These are phyloP conservation scores for Mesorhabditis spiculigera DNA, from an alignment of 2,888 invertebrate genomes.

Conservation along the genomic window DNA sequence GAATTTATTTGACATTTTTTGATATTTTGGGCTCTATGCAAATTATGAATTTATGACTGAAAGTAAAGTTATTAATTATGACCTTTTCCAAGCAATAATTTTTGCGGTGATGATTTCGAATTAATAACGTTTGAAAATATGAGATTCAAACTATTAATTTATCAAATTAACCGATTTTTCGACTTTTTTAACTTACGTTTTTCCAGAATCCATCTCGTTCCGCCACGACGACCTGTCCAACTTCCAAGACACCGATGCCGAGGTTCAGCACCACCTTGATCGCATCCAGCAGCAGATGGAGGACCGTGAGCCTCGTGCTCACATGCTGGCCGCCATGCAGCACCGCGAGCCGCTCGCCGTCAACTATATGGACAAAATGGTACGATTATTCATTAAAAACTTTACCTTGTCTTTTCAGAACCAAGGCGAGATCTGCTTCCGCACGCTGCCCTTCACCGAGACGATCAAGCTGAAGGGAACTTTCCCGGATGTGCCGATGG, in stretches of 20 bases:
- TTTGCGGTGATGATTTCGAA: too few species aligned
- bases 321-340: neutral
- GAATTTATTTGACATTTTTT: too few species aligned
- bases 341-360: neutral
- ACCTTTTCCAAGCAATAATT: too few species aligned
- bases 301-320: neutral
- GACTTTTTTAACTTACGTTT: too few species aligned
- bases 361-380: slow-evolving; percentile 3
- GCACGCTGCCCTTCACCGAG: neutral
- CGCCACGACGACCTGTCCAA: neutral
- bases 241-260: slow-evolving; percentile 6
- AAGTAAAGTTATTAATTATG: too few species aligned
- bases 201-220: neutral
- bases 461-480: neutral
- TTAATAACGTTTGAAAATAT: too few species aligned
- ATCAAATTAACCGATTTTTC: too few species aligned
- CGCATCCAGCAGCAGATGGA: slow-evolving; percentile 2
- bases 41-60: too few species aligned
- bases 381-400: neutral
- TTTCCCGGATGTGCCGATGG: neutral
- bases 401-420: neutral
- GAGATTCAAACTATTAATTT: too few species aligned
- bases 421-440: neutral
- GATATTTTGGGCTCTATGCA: too few species aligned
- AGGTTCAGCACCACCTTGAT: neutral